These are phyloP conservation scores for Megalonaias nervosa DNA, from an alignment of 1,140 invertebrate species.

Conservation along the genomic window DNA sequence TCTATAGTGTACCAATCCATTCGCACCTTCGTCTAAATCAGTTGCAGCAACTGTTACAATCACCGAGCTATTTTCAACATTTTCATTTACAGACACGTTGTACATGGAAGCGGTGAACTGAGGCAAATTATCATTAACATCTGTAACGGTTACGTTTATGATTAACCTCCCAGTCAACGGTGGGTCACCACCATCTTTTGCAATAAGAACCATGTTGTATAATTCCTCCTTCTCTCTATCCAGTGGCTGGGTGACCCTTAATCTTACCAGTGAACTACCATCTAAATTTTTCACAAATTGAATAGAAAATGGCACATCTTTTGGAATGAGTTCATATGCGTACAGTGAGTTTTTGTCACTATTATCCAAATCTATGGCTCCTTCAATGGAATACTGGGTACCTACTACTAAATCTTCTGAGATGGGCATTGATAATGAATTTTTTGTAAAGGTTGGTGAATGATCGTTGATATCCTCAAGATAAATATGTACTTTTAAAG, in stretches of 20 bases:
- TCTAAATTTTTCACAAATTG: slow-evolving; percentile 43
- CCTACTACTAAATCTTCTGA: slow-evolving; percentile 70
- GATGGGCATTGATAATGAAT: slow-evolving; percentile 42
- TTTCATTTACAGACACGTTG: slow-evolving; percentile 21
- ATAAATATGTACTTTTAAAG: slow-evolving; percentile 58
- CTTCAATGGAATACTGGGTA: slow-evolving; percentile 80
- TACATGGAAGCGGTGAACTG: slow-evolving; percentile 12
- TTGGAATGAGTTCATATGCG: slow-evolving; percentile 48
- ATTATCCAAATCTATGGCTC: slow-evolving; percentile 70
- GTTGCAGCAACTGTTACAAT: slow-evolving; percentile 23
- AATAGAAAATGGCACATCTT: slow-evolving; percentile 46
- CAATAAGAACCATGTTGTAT: slow-evolving; percentile 21
- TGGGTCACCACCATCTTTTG: slow-evolving; percentile 21
- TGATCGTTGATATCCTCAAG: slow-evolving; percentile 92
- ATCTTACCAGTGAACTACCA: slow-evolving; percentile 26
- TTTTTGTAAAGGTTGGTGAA: slow-evolving; percentile 82
- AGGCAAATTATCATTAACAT: slow-evolving; percentile 32
- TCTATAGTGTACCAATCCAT: slow-evolving; percentile 23
- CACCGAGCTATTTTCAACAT: slow-evolving; percentile 4
- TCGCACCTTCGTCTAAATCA: slow-evolving; percentile 14
- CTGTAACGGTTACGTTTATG: slow-evolving; percentile 11
- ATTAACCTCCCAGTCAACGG: slow-evolving; percentile 16
- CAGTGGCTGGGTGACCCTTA: slow-evolving; percentile 24
- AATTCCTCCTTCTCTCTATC: slow-evolving; percentile 22
- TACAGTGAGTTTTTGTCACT: slow-evolving; percentile 75